phyloP scores from a whole-genome alignment of 2,113 vertebrate genomes.

The Gopherus evgoodei region DNA sequence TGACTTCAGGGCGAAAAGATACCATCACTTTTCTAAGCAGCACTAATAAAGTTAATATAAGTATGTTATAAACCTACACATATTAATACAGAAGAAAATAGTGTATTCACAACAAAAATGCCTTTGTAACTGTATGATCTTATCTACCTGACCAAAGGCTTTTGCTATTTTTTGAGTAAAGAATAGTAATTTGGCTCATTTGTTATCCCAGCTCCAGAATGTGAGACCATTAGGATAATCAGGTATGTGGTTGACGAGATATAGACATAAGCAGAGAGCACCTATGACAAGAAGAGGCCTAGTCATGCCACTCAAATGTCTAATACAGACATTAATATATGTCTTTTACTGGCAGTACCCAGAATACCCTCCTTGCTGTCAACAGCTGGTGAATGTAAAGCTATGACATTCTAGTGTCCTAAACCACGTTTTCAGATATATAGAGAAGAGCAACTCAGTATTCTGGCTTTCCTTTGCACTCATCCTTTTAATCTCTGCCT shows the following conservation, averaged over 20 bases:
- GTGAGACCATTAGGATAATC: conserved; percentile 19
- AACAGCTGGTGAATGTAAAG: background rate
- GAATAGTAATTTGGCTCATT: background rate
- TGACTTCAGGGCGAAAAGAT: background rate
- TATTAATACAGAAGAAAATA: background rate
- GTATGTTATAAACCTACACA: rapidly evolving
- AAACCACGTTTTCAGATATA: background rate
- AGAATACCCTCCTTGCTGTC: background rate
- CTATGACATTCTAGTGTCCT: background rate
- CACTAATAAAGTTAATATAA: background rate
- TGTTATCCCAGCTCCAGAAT: conserved; percentile 1
- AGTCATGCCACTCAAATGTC: background rate
- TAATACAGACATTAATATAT: background rate
- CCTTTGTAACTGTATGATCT: background rate
- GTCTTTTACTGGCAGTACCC: background rate
- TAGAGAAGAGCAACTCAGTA: background rate
- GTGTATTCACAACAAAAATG: background rate
- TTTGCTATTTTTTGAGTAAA: background rate
- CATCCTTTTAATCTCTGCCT: background rate
- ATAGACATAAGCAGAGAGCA: background rate
- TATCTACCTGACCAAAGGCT: background rate
- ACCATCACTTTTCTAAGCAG: background rate
- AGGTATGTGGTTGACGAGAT: background rate
- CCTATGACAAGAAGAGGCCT: background rate
- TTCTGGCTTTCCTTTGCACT: background rate